Evolutionary conservation across 2,888 invertebrate genomes (phyloP), one percentile per base, ranked within the genome.

Genomic region (Sinopyrophorus schimmeli): DNA sequence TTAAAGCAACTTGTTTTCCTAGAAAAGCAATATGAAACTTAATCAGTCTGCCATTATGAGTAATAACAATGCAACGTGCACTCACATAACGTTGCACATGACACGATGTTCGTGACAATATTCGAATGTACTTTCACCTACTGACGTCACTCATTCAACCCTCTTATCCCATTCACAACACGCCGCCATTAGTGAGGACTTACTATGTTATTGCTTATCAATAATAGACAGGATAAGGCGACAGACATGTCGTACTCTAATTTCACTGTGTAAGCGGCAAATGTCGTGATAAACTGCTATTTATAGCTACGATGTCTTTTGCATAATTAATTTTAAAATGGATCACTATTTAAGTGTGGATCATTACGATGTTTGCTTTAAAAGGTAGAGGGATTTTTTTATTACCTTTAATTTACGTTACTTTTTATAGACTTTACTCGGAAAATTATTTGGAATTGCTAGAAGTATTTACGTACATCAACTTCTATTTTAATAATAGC

Each of bases 101-200:
- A 26, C 51, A 48, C 49, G 51, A 54, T 35, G 42, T 54, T 55
- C 55, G 53, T 55, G 55, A 53, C 55, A 55, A 55, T 43, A 47
- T 41, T 42, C 44, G 30, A 35, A 47, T 58, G 56, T 53, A 58
- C 58, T 58, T 57, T 58, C 56, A 58, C 56, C 55, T 48, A 49
- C 11, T 53, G 58, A 58, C 53, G 58, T 57, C 58, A 58, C 42
- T 50, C 58, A 58, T 58, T 58, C 56, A 58, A 52, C 40, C 50
- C 41, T 30, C 39, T 15, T 5, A 21, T 18, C 20, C 39, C 42
- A 31, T 48, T 48, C 40, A 28, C 12, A 21, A 34, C 32, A 12
- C 18, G 14, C n/a, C n/a, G 30, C 18, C 42, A 42, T 49, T 42
- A 49, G 28, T 26, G 16, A 27, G 35, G 35, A 18, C 37, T 35